Conservation (phyloP, 2,113 vertebrate genomes). For the Plectropomus leopardus region DNA sequence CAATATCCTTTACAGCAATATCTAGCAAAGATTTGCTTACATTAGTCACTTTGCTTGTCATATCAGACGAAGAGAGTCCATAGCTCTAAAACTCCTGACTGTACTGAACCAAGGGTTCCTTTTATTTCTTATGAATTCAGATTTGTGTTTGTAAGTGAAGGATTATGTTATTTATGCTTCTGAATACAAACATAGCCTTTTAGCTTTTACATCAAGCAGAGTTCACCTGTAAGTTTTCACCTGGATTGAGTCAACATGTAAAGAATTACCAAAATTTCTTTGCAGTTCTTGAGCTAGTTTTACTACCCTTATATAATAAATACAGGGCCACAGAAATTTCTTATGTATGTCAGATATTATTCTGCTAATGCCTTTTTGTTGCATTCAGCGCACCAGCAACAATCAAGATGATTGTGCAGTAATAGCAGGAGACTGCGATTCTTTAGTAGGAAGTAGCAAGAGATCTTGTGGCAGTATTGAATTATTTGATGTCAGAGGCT, state of each 20-base stretch:
- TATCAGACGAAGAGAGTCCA: background rate
- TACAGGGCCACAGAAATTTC: background rate
- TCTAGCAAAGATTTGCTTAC: background rate
- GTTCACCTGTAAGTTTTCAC: background rate
- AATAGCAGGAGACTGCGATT: constrained; percentile 15
- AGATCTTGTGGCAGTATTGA: background rate
- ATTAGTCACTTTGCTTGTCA: background rate
- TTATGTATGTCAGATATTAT: background rate
- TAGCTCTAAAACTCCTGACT: background rate
- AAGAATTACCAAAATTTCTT: background rate
- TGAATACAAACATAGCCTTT: background rate
- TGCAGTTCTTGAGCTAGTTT: background rate
- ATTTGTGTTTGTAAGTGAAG: background rate
- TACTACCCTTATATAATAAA: background rate
- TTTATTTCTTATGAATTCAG: background rate
- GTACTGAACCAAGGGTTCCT: background rate
- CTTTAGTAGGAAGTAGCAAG: constrained; percentile 11
- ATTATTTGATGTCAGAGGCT: constrained; percentile 3
- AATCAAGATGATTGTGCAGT: constrained; percentile 28
- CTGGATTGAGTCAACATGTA: background rate
- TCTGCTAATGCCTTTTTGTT: constrained; percentile 5
- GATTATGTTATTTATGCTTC: background rate
- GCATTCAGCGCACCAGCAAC: constrained; percentile 9
- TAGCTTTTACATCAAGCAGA: background rate
- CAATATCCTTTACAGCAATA: background rate